These are phyloP conservation scores for Glaucomys volans DNA, from an alignment of 2,113 vertebrate genomes.

Conservation along the genomic window DNA sequence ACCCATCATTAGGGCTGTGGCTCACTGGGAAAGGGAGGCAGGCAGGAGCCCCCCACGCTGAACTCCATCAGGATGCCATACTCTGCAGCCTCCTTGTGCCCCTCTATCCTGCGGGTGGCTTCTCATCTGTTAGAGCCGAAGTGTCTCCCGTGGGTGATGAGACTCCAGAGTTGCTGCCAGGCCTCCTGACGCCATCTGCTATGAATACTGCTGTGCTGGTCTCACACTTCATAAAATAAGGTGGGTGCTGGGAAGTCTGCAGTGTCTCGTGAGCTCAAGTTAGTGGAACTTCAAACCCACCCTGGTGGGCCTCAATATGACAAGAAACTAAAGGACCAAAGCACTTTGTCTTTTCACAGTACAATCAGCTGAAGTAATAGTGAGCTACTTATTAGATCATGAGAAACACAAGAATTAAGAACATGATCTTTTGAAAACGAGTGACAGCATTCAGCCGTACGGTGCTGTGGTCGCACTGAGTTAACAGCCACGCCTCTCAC, in stretches of 20 bases:
- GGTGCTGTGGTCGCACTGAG: no score
- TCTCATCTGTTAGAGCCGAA: background rate
- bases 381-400: background rate
- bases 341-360: background rate
- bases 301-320: background rate
- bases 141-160: background rate
- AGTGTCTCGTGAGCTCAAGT: background rate
- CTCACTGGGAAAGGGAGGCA: fast-evolving
- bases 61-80: fast-evolving
- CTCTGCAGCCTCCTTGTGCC: background rate
- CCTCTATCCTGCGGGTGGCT: fast-evolving
- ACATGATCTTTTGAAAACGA: background rate
- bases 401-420: background rate
- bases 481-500: background rate
- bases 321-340: background rate
- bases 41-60: fast-evolving
- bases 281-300: background rate
- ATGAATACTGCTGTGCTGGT: fast-evolving
- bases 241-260: background rate
- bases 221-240: background rate
- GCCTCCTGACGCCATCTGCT: fast-evolving
- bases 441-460: background rate
- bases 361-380: background rate
- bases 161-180: background rate
- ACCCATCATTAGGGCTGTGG: background rate